Conservation (phyloP, 2,797 vertebrate species). For the Pitangus sulphuratus region DNA sequence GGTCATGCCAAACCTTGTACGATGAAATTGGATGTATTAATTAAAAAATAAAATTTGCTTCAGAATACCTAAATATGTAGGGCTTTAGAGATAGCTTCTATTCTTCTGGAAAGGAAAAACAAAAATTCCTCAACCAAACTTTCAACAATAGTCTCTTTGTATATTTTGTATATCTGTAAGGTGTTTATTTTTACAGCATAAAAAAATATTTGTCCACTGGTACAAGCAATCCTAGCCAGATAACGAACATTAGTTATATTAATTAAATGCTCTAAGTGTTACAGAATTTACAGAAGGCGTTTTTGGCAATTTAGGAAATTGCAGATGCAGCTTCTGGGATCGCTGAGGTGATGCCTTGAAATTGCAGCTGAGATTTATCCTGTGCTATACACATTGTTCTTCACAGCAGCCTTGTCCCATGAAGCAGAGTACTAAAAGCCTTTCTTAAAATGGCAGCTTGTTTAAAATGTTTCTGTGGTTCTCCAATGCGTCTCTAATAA, state of each 20-base stretch:
- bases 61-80: neutral
- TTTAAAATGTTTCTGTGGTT: conserved; percentile 39
- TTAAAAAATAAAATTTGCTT: neutral
- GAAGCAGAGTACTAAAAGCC: conserved; percentile 25
- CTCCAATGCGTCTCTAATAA: conserved; percentile 16
- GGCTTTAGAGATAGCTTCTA: neutral
- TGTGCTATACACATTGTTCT: neutral
- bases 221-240: neutral
- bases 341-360: neutral
- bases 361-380: conserved; percentile 26
- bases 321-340: neutral
- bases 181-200: neutral
- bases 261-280: conserved; percentile 12
- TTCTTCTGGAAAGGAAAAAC: neutral
- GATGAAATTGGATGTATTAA: neutral
- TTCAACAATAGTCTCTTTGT: neutral
- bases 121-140: neutral
- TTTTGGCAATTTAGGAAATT: neutral
- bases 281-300: neutral
- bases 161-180: neutral
- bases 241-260: neutral
- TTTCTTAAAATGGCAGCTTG: neutral
- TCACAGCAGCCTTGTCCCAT: conserved; percentile 16
- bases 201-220: neutral
- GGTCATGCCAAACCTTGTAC: neutral